A percentile compares a stretch with the other conserved stretches of the same genome.
Evolutionary conservation across 2,797 vertebrate species (phyloP).

Genomic region (Tangara arthus): DNA sequence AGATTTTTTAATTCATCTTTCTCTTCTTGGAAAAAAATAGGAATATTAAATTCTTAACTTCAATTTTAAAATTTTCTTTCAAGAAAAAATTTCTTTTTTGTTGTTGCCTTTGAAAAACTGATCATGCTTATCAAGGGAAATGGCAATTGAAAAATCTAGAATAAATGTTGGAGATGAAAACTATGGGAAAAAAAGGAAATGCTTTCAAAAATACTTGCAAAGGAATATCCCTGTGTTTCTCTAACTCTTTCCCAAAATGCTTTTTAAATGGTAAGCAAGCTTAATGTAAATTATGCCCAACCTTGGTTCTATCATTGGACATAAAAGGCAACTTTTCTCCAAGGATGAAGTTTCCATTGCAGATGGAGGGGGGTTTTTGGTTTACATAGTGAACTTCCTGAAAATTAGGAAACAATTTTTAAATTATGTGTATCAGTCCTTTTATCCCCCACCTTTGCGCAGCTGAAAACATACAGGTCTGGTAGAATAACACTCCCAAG

Average conservation of each 20-base stretch:
- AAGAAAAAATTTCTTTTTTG: not conserved
- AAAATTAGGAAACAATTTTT: not conserved
- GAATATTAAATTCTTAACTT: not conserved
- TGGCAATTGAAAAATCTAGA: not conserved
- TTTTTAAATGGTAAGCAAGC: not conserved
- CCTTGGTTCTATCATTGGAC: not conserved
- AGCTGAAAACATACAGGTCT: not conserved
- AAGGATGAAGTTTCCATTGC: not conserved
- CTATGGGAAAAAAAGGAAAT: not conserved
- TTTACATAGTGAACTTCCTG: not conserved
- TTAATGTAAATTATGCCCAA: not conserved
- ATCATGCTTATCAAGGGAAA: not conserved
- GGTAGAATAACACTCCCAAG: not conserved
- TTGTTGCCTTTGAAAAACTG: not conserved
- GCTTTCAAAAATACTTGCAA: not conserved
- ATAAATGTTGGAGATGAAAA: not conserved
- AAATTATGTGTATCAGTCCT: not conserved
- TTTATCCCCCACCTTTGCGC: not conserved
- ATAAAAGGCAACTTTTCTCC: not conserved
- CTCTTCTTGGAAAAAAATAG: not conserved
- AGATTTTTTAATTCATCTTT: not conserved
- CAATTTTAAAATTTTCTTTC: not conserved
- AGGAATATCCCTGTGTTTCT: not conserved
- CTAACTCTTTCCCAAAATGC: not conserved
- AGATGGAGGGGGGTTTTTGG: rapidly evolving